Base-by-base conservation (phyloP, 2,113 vertebrate genomes). In the Nipponia nippon region DNA sequence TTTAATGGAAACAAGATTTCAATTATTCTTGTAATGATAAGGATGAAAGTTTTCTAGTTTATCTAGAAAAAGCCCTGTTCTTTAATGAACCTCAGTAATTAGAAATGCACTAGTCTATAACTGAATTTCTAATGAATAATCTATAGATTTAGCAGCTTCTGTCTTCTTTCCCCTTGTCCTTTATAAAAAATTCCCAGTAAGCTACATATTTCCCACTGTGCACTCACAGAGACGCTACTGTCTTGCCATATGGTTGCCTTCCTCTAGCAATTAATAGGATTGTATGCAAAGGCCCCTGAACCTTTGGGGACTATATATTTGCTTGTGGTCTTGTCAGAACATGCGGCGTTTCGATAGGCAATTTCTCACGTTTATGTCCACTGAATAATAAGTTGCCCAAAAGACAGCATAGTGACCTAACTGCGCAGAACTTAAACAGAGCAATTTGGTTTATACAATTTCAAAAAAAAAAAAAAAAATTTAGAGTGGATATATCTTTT, bases 221-320 rank as follows among this genome's bases (percentile, higher is more conserved):
- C 83, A 11, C 86, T 93, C 69, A 6, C 3, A 9, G 93, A 80
- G 83, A 26, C 16, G 58, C 72, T 62, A 40, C 89, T 93, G 38
- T 72, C 95, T 88, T 65, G 66, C 98, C 96, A 95, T 95, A 89
- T 97, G 98, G 93, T 85, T 93, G 79, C 89, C 88, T 90, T 97
- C 93, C 97, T 95, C 95, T 73, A 88, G 92, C 94, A 96, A 97
- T 97, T 98, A 98, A 98, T 98, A 95, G 98, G 97, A 94, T 95
- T 96, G 93, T 93, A 79, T 71, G 92, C 97, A 96, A 97, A 96
- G 96, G 81, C 95, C 70, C 67, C 93, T 44, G 90, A 95, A 75
- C 97, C 97, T 97, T 89, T 53, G 76, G 97, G 97, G 97, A 97
- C 85, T 84, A 32, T 86, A 30, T 87, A 88, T 97, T 98, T 97